Base-by-base conservation (phyloP, 1,140 invertebrate species). In the Babylonia areolata region DNA sequence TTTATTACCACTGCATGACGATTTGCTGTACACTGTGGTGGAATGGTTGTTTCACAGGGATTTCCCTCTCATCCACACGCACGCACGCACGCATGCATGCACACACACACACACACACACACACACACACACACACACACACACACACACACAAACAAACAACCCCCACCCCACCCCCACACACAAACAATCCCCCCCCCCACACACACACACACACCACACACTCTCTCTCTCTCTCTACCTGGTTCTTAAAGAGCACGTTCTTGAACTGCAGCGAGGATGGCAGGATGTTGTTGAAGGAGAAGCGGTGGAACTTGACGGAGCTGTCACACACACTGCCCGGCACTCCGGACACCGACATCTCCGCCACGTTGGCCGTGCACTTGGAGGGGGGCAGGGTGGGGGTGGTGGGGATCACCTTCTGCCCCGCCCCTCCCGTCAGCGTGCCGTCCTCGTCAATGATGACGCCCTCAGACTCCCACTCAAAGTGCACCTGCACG, bases 241-340 rank as follows among this genome's bases (percentile, higher is more conserved):
- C 81, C 81, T 86, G 51, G 39, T 91, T 92, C 6, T 82, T 89
- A 40, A 92, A 88, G 1, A 89, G 28, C 9, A 89, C 85, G 42
- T 91, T 71, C 73, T 93, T 92, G 6, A 77, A 88, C 33, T 89
- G 71, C 40, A 93, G 40, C 0, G 90, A 90, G 1, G 11, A 20
- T 5, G 92, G 92, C 1, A 64, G 15, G 28, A 88, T 85, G 37
- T 91, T 87, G 69, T 91, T 92, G 84, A 93, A 92, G 35, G 91
- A 85, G 81, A 93, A 92, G 81, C 93, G 85, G 75, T 90, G 89
- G 79, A 92, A 91, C 51, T 89, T 90, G 3, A 92, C 87, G 23
- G 85, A 39, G 28, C 75, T 28, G 15, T 89, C 85, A 87, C 91
- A 93, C 0, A 89, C 79, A 73, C 85, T 87, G 15, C 89, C 90